A percentile compares a stretch with the other conserved stretches of the same genome.
These are phyloP conservation scores for Echiichthys vipera DNA, from an alignment of 2,797 vertebrate genomes.

Conservation along the genomic window DNA sequence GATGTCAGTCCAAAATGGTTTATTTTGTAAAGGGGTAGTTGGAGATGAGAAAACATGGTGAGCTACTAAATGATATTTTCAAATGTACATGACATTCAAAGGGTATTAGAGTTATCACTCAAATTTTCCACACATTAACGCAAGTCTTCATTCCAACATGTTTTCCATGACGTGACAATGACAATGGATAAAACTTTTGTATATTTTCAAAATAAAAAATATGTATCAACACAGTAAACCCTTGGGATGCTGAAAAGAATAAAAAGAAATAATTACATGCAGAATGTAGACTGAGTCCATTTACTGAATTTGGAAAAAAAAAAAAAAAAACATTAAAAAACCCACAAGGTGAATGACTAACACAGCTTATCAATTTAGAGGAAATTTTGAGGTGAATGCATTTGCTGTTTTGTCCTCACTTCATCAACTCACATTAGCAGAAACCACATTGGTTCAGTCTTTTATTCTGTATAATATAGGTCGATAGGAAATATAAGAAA, in stretches of 20 bases:
- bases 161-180: slow-evolving; percentile 81
- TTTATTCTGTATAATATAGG: slow-evolving; percentile 83
- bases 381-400: slow-evolving; percentile 59
- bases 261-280: slow-evolving; percentile 73
- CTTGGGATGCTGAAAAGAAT: slow-evolving; percentile 80
- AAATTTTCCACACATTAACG: slow-evolving; percentile 81
- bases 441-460: slow-evolving; percentile 78
- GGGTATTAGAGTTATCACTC: slow-evolving; percentile 83
- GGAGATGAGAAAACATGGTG: slow-evolving; percentile 85
- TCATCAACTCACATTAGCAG: slow-evolving; percentile 80
- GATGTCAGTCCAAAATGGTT: slow-evolving; percentile 82
- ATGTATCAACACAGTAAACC: slow-evolving; percentile 87
- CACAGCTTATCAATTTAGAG: slow-evolving; percentile 56
- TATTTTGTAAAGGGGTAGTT: slow-evolving; percentile 86
- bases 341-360: slow-evolving; percentile 58
- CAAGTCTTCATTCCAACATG: slow-evolving; percentile 77
- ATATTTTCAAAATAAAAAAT: slow-evolving; percentile 84
- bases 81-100: slow-evolving; percentile 87
- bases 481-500: slow-evolving; percentile 85
- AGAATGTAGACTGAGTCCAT: slow-evolving; percentile 76
- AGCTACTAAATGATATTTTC: slow-evolving; percentile 87
- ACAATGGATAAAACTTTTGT: slow-evolving; percentile 84
- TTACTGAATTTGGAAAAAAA: slow-evolving; percentile 55
- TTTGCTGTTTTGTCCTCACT: slow-evolving; percentile 67
- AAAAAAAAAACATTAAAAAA: slow-evolving; percentile 43